phyloP scores from a whole-genome alignment of 2,113 vertebrate species.

The Nesogale talazaci region DNA sequence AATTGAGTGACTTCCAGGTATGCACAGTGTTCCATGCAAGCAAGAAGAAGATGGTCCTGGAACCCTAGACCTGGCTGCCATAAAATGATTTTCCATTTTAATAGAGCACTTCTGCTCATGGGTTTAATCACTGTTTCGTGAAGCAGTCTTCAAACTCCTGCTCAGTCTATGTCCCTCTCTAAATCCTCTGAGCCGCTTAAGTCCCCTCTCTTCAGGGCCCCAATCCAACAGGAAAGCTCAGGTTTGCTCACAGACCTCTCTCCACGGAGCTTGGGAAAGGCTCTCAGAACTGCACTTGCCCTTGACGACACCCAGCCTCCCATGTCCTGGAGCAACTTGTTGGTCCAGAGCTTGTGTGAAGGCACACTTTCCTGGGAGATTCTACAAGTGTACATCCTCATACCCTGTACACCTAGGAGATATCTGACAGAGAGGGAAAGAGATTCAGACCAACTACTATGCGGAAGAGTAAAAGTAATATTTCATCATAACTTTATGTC shows the following conservation, averaged over 20 bases:
- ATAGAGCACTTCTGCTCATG: neutral
- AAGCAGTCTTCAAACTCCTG: neutral
- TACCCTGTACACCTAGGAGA: neutral
- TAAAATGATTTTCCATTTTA: neutral
- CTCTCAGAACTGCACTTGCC: neutral
- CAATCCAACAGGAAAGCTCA: neutral
- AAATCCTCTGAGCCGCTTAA: neutral
- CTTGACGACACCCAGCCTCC: no score
- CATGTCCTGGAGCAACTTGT: neutral
- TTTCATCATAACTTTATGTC: conserved; percentile 4
- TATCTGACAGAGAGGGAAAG: neutral
- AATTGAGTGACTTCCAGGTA: neutral
- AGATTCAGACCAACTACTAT: conserved; percentile 33
- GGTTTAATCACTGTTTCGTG: neutral
- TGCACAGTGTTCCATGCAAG: neutral
- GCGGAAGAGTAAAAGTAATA: conserved; percentile 24
- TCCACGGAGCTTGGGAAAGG: neutral
- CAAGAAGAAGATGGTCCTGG: neutral
- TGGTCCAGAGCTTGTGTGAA: neutral
- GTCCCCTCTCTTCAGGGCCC: neutral
- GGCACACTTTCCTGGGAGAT: conserved; percentile 5
- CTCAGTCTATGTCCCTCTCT: neutral
- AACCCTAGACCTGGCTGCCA: neutral
- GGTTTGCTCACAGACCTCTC: neutral
- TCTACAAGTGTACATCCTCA: neutral